These are phyloP conservation scores for Artibeus jamaicensis DNA, from an alignment of 2,797 vertebrate species.

Conservation along the genomic window DNA sequence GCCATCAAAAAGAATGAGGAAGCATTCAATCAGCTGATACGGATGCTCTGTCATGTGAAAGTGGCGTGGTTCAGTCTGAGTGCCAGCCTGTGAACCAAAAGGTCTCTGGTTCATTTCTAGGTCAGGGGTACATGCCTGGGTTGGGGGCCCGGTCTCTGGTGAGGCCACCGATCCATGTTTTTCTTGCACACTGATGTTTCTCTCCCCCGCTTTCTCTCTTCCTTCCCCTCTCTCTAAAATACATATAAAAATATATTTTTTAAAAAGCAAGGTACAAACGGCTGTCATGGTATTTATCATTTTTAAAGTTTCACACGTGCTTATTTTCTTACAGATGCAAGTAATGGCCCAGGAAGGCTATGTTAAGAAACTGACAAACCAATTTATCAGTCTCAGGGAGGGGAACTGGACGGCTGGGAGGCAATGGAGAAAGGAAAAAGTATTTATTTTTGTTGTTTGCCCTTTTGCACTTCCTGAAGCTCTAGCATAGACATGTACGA, in stretches of 20 bases:
- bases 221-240: background rate
- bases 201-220: background rate
- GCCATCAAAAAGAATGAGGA: background rate
- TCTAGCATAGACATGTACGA: background rate
- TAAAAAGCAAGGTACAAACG: background rate
- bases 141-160: no score
- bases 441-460: background rate
- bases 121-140: background rate
- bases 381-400: background rate
- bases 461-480: background rate
- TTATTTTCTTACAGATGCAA: background rate
- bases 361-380: background rate
- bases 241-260: background rate
- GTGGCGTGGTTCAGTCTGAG: background rate
- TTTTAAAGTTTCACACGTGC: background rate
- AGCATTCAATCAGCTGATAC: background rate
- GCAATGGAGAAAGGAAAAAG: background rate
- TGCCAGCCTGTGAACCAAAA: background rate
- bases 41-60: background rate
- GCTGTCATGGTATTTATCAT: background rate
- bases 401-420: no score
- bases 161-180: background rate
- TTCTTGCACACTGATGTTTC: background rate
- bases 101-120: background rate
- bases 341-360: background rate